Base-by-base conservation (phyloP, 30 jellyfish, hydroid and myxozoan species). In the Cassiopea andromeda region DNA sequence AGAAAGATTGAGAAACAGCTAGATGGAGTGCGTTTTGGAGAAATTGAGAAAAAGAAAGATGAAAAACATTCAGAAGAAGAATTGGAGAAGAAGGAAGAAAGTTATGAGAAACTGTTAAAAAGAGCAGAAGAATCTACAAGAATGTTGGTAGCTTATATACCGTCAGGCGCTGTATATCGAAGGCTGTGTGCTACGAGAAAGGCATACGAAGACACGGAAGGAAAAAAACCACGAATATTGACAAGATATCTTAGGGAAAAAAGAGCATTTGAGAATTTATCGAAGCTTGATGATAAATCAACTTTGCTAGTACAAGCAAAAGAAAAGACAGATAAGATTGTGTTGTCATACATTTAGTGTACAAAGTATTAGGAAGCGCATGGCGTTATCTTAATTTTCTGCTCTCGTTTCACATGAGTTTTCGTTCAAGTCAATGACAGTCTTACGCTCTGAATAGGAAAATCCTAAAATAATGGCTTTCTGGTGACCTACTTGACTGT, bases 181-280 rank as follows among this genome's bases (percentile, higher is more conserved):
- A 67, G 87, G 47, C 7, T 50, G 48, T 87, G 94, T 73, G 73
- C 85, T 2, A 54, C 94, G 5, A 85, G 90, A 72, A 87, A 76
- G n/a, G 79, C 64, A 50, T 67, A 68, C 44, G 59, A 69, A 69
- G 86, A 68, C 13, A n/a, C 14, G 54, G 90, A 87, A 47, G 44
- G 64, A 13, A 54, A 44, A 48, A 69, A 70, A 46, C 81, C 85
- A n/a, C 48, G 94, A 57, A 87, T 87, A 48, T 14, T 87, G 66
- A 87, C 89, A 27, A 49, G 86, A 47, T 87, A 78, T 69, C 70
- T 87, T n/a, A 79, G 89, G 38, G 94, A 87, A 81, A 87, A 58
- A 48, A 78, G 86, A 87, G 82, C 82, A 27, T 73, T 75, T 44
- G 89, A 86, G 18, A 75, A 46, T 73, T 44, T 78, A 46, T 7